These are phyloP conservation scores for Melanotus villosus DNA, from an alignment of 2,888 invertebrate species.

Conservation along the genomic window DNA sequence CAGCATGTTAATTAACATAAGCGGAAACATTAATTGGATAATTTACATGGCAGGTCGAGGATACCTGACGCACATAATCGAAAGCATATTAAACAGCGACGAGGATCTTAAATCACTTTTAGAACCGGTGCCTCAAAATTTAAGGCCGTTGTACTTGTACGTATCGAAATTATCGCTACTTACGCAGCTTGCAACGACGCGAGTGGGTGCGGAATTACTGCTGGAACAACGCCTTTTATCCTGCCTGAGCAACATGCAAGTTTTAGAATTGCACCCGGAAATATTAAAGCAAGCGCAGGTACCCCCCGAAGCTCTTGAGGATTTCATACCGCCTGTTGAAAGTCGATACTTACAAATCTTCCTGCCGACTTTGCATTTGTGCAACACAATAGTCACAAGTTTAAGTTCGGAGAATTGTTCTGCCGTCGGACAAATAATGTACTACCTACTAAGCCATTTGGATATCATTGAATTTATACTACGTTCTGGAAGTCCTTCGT, in stretches of 20 bases:
- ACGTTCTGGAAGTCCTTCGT: slow-evolving; percentile 77
- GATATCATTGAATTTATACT: slow-evolving; percentile 87
- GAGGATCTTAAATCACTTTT: slow-evolving; percentile 77
- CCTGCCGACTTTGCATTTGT: slow-evolving; percentile 85
- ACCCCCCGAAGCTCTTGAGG: slow-evolving; percentile 58
- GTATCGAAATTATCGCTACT: slow-evolving; percentile 90
- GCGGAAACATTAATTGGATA: slow-evolving; percentile 78
- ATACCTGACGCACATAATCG: slow-evolving; percentile 87
- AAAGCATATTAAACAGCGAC: slow-evolving; percentile 84
- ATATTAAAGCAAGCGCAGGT: slow-evolving; percentile 63
- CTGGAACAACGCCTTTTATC: slow-evolving; percentile 74
- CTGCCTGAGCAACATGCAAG: slow-evolving; percentile 78
- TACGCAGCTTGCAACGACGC: slow-evolving; percentile 77
- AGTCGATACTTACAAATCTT: slow-evolving; percentile 87
- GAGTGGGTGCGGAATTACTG: slow-evolving; percentile 77
- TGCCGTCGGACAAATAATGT: slow-evolving; percentile 84
- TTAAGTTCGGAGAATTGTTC: slow-evolving; percentile 88
- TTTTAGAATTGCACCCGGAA: slow-evolving; percentile 83
- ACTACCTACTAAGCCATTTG: slow-evolving; percentile 84
- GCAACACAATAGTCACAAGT: slow-evolving; percentile 85
- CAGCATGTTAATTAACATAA: slow-evolving; percentile 83
- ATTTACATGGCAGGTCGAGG: slow-evolving; percentile 75
- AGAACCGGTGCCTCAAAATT: slow-evolving; percentile 76
- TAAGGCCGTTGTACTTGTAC: slow-evolving; percentile 87
- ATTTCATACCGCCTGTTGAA: slow-evolving; percentile 76